Conservation (phyloP, 2,797 vertebrate genomes). For the Furcifer pardalis region DNA sequence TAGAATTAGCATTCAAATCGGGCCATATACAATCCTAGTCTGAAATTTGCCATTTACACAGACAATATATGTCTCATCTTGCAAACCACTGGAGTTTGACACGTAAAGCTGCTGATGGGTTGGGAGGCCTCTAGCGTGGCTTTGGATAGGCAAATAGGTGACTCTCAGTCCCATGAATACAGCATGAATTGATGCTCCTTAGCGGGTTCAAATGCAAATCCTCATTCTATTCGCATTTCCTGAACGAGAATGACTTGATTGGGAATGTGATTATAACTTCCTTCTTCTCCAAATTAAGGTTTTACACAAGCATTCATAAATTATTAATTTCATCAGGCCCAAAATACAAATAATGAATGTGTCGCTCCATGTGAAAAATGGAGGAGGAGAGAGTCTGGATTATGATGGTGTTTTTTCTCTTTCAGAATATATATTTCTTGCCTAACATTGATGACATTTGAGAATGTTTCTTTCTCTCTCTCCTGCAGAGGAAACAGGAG, state of each 20-base stretch:
- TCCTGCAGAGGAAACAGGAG: not conserved
- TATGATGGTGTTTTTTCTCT: not conserved
- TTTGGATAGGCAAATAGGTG: not conserved
- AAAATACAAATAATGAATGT: slow-evolving; percentile 1
- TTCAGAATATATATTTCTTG: not conserved
- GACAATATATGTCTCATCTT: not conserved
- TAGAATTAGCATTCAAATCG: too few relatives aligned
- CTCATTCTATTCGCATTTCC: not conserved
- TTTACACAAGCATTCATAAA: not conserved
- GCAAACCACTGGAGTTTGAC: not conserved
- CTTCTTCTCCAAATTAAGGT: not conserved
- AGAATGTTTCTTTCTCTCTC: slow-evolving; percentile 29
- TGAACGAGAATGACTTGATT: not conserved
- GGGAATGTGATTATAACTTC: not conserved
- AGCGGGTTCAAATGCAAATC: not conserved
- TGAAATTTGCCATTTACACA: too few relatives aligned
- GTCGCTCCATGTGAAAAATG: not conserved
- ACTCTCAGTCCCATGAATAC: not conserved
- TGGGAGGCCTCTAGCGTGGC: too few relatives aligned
- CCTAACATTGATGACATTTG: not conserved
- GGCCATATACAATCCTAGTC: too few relatives aligned
- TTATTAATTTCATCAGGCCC: slow-evolving; percentile 19
- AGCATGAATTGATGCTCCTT: not conserved
- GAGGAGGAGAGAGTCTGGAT: too few relatives aligned
- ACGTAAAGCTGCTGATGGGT: not conserved